Evolutionary conservation across 53 echinoderm and acorn worm species (phyloP).

Genomic region (Pentamera pediparva): DNA sequence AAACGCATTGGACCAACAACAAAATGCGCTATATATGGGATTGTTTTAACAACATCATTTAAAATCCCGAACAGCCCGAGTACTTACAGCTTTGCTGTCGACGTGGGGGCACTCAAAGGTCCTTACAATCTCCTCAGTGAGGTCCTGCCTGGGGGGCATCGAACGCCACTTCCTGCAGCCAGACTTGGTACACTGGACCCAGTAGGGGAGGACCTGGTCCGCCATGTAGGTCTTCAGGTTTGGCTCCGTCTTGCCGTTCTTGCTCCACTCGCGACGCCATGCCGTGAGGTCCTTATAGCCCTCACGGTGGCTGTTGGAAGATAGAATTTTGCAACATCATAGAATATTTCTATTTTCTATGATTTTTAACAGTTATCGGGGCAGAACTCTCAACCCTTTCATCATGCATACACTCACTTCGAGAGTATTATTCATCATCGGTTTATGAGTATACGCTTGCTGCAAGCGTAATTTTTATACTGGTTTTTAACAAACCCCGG

Average conservation of each 20-base stretch:
- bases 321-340: neutral
- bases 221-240: slow-evolving; percentile 85
- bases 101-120: slow-evolving; percentile 53
- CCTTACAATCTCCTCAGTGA: slow-evolving; percentile 49
- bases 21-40: too few species aligned
- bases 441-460: too few species aligned
- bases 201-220: slow-evolving; percentile 76
- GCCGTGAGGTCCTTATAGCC: slow-evolving; percentile 60
- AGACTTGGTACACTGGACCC: slow-evolving; percentile 77
- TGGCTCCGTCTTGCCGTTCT: slow-evolving; percentile 90
- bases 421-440: too few species aligned
- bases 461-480: too few species aligned
- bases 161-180: slow-evolving; percentile 76
- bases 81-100: slow-evolving; percentile 7
- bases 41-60: too few species aligned
- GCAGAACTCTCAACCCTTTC: too few species aligned
- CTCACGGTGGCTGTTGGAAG: slow-evolving; percentile 63
- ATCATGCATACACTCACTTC: too few species aligned
- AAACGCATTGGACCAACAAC: too few species aligned
- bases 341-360: neutral
- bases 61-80: too few species aligned
- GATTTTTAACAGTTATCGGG: too few species aligned
- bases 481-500: too few species aligned
- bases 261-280: slow-evolving; percentile 92
- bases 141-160: slow-evolving; percentile 30